These are phyloP conservation scores for Plecotus auritus DNA, from an alignment of 2,113 vertebrate genomes.

Conservation along the genomic window DNA sequence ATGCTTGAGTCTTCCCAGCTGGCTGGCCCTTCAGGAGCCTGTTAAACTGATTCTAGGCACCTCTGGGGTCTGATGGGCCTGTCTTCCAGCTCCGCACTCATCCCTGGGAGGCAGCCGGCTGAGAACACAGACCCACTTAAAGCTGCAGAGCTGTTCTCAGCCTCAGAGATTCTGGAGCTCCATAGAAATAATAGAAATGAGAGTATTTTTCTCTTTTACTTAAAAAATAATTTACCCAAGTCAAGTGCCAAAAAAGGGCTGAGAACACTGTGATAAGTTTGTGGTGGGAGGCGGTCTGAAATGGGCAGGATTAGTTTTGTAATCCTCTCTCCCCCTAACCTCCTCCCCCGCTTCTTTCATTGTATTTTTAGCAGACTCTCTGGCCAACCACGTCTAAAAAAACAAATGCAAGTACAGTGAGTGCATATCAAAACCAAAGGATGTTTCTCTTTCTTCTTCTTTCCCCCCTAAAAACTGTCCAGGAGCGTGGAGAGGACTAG, in stretches of 20 bases:
- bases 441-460: background rate
- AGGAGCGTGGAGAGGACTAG: constrained; percentile 21
- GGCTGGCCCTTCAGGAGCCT: background rate
- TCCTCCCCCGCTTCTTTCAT: background rate
- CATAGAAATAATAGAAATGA: background rate
- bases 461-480: background rate
- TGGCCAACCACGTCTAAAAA: background rate
- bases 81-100: too few relatives aligned
- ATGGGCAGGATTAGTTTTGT: background rate
- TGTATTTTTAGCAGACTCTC: constrained; percentile 48
- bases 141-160: background rate
- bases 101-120: background rate
- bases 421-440: background rate
- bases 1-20: background rate
- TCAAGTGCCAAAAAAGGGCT: background rate
- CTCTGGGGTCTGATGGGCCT: background rate
- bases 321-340: background rate
- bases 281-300: background rate
- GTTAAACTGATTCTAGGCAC: background rate
- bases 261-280: background rate
- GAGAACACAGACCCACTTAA: background rate
- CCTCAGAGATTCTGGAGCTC: background rate
- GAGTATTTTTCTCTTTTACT: background rate
- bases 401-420: background rate
- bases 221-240: background rate